Percentiles rank a stretch among this genome's conserved stretches.
These are phyloP conservation scores for Phaenicophaeus curvirostris DNA, from an alignment of 2,797 vertebrate genomes.

Conservation along the genomic window DNA sequence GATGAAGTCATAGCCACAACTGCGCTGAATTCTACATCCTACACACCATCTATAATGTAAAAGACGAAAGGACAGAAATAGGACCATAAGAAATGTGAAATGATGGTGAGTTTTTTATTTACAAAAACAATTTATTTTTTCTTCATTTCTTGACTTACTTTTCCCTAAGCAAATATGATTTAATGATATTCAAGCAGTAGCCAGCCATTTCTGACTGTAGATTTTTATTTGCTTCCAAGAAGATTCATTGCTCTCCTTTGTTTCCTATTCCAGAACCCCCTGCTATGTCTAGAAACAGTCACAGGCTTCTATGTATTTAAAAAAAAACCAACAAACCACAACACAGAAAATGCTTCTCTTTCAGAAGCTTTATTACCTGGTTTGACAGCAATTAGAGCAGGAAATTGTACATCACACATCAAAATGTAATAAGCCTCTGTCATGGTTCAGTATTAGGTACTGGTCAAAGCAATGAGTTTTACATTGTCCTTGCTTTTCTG, in stretches of 20 bases:
- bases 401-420: background rate
- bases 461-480: background rate
- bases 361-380: background rate
- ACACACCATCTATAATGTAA: background rate
- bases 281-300: background rate
- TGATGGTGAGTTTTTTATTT: conserved; percentile 19
- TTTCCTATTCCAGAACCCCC: background rate
- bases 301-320: background rate
- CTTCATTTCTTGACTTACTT: background rate
- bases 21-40: conserved; percentile 10
- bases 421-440: background rate
- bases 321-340: background rate
- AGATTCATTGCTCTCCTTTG: background rate
- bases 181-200: background rate
- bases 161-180: background rate
- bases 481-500: background rate
- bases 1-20: conserved; percentile 23
- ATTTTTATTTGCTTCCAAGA: background rate
- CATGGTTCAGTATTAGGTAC: background rate
- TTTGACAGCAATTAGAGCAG: background rate
- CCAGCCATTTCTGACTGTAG: background rate
- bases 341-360: background rate
- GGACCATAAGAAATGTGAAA: background rate
- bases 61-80: conserved; percentile 27
- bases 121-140: background rate